These are phyloP conservation scores for Cottoperca gobio DNA, from an alignment of 2,797 vertebrate species.

Conservation along the genomic window DNA sequence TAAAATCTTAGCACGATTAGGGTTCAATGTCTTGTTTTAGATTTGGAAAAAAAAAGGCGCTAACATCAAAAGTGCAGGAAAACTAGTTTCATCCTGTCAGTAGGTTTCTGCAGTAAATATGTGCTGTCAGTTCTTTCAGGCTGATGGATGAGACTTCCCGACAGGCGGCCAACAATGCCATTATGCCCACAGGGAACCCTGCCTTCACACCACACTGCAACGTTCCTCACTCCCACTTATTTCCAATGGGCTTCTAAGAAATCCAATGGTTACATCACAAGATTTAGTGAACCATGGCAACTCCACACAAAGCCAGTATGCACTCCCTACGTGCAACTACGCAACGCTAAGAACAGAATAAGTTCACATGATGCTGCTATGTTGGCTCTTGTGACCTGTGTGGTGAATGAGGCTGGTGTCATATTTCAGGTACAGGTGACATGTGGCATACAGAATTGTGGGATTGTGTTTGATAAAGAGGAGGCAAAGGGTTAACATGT, in stretches of 20 bases:
- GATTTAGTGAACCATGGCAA: slow-evolving; percentile 66
- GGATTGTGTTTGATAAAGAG: slow-evolving; percentile 7
- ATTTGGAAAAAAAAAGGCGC: neutral
- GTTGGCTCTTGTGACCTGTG: slow-evolving; percentile 41
- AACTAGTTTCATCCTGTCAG: slow-evolving; percentile 35
- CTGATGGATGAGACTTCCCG: slow-evolving; percentile 62
- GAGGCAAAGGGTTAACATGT: neutral
- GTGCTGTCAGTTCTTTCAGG: slow-evolving; percentile 33
- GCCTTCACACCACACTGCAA: slow-evolving; percentile 73
- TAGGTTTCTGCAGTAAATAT: slow-evolving; percentile 32
- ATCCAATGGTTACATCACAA: slow-evolving; percentile 67
- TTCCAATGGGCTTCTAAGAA: slow-evolving; percentile 75
- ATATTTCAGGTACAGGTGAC: slow-evolving; percentile 59
- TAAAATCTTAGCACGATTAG: neutral
- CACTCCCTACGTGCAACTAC: slow-evolving; percentile 43
- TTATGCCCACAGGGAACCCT: slow-evolving; percentile 56
- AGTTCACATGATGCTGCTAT: slow-evolving; percentile 62
- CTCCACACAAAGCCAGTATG: slow-evolving; percentile 67
- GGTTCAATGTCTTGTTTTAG: neutral
- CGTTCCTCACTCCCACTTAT: slow-evolving; percentile 68
- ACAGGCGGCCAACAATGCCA: slow-evolving; percentile 57
- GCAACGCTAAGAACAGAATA: slow-evolving; percentile 36
- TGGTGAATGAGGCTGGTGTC: slow-evolving; percentile 38
- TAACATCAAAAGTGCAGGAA: neutral
- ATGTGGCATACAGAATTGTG: slow-evolving; percentile 9